A percentile compares a stretch with the other conserved stretches of the same genome.
Conservation (phyloP, 2,888 invertebrate species). For the Hydroisotoma schaefferi region DNA sequence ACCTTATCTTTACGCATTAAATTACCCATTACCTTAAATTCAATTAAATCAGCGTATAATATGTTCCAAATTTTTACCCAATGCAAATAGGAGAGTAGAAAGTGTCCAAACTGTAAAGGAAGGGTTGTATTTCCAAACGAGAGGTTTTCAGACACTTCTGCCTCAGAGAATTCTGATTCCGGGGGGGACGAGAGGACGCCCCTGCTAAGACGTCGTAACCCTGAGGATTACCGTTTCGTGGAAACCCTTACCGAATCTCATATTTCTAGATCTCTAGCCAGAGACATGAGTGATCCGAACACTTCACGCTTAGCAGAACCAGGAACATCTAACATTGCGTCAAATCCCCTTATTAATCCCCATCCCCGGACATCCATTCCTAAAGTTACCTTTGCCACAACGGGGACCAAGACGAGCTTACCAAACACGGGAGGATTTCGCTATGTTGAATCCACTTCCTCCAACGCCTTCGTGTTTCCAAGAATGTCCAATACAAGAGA, state of each 20-base stretch:
- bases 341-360: neutral
- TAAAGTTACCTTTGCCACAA: constrained; percentile 8
- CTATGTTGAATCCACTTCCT: neutral
- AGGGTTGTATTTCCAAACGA: constrained; percentile 69
- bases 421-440: neutral
- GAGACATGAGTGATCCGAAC: neutral
- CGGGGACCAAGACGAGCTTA: neutral
- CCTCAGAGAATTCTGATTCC: constrained; percentile 24
- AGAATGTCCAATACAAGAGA: neutral
- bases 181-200: constrained; percentile 36
- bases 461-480: constrained; percentile 9
- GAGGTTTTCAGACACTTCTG: constrained; percentile 54
- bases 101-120: constrained; percentile 43
- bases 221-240: constrained; percentile 33
- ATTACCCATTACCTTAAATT: no score
- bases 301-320: neutral
- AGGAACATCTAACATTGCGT: neutral
- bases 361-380: neutral
- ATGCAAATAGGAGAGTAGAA: constrained; percentile 31
- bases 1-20: no score
- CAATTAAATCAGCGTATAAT: no score
- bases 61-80: no score
- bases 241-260: constrained; percentile 32
- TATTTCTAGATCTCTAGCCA: neutral
- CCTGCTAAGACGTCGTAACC: constrained; percentile 16